These are phyloP conservation scores for Euschistus heros DNA, from an alignment of 1,140 invertebrate genomes.

Conservation along the genomic window DNA sequence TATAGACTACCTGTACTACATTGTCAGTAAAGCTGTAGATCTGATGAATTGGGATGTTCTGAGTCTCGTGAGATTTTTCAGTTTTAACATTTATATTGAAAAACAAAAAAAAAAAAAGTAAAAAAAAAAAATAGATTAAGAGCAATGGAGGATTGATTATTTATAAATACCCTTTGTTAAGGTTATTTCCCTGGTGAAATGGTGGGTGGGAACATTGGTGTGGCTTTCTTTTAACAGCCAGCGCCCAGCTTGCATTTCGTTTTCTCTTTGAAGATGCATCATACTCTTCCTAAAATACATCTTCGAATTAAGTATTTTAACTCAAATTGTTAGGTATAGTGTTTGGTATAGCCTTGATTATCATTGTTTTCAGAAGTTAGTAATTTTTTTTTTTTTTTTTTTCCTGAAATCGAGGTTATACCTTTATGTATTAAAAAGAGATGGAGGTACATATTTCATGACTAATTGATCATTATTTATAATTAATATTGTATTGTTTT, in stretches of 20 bases:
- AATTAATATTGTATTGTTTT: background rate
- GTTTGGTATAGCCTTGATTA: conserved; percentile 5
- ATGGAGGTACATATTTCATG: conserved; percentile 17
- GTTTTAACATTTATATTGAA: conserved; percentile 6
- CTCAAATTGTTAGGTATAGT: conserved; percentile 4
- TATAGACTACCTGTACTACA: background rate
- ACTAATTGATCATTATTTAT: conserved; percentile 16
- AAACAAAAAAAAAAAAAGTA: background rate
- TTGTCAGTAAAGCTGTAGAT: background rate
- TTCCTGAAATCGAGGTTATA: conserved; percentile 4
- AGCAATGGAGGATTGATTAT: no score
- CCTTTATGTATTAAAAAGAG: conserved; percentile 1
- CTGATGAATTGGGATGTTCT: conserved; percentile 8
- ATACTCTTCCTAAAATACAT: background rate
- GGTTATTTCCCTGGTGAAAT: no score
- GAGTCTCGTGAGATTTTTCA: conserved; percentile 10
- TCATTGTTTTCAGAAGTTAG: background rate
- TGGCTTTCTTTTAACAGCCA: no score
- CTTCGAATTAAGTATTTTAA: background rate
- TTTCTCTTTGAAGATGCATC: background rate
- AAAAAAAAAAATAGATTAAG: no score
- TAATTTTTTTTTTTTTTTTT: background rate
- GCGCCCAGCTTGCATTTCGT: conserved; percentile 12
- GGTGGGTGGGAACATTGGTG: no score
- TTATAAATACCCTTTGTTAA: no score